Evolutionary conservation across 2,888 invertebrate genomes (phyloP).

Genomic region (Prosapia bicincta): DNA sequence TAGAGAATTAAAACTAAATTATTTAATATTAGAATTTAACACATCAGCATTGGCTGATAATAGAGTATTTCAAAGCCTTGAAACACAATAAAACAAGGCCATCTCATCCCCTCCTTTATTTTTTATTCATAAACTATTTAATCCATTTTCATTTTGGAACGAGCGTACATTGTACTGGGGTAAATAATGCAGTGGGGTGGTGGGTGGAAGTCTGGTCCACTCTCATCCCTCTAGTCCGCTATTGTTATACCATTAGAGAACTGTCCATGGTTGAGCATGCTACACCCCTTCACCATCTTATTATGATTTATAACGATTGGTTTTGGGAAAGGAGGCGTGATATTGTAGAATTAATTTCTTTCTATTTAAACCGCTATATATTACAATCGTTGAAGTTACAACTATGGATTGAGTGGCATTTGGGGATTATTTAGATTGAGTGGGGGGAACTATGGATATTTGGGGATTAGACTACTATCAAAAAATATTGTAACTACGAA

Average conservation of each 20-base stretch:
- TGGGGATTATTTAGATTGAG: too few species aligned
- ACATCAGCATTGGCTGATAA: too few species aligned
- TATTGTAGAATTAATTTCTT: background rate
- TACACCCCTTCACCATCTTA: background rate
- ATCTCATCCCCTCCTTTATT: background rate
- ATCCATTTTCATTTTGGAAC: slow-evolving; percentile 26
- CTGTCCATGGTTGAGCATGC: background rate
- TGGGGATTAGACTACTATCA: too few species aligned
- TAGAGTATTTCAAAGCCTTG: background rate
- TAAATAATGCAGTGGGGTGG: background rate
- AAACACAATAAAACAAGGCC: background rate
- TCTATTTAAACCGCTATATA: background rate
- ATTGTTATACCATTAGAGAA: slow-evolving; percentile 2
- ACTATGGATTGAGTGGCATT: too few species aligned
- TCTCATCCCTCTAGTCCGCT: background rate
- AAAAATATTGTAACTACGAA: too few species aligned
- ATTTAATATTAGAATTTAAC: too few species aligned
- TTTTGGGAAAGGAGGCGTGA: background rate
- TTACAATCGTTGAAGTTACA: too few species aligned
- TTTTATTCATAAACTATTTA: background rate
- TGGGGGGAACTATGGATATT: too few species aligned
- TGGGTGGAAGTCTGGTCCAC: background rate
- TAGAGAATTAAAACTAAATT: too few species aligned
- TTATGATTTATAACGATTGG: background rate
- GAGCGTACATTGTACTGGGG: slow-evolving; percentile 6